Conservation (phyloP, 2,797 vertebrate genomes). For the Myiothlypis chrysogaster region DNA sequence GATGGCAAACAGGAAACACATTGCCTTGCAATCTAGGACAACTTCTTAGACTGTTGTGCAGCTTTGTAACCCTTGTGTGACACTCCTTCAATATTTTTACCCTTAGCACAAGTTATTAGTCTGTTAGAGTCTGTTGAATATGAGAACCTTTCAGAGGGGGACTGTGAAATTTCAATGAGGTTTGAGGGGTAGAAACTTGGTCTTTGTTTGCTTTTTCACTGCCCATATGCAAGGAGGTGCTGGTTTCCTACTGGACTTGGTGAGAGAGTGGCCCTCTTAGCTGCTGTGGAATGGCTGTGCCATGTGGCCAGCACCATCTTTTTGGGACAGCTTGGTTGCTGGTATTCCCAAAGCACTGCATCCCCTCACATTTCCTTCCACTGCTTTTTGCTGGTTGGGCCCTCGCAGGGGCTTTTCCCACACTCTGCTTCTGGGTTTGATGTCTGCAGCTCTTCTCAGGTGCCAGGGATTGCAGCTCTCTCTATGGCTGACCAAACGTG, state of each 20-base stretch:
- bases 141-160: background rate
- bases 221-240: background rate
- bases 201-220: background rate
- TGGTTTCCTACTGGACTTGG: background rate
- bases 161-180: background rate
- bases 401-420: background rate
- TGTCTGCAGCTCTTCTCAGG: background rate
- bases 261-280: background rate
- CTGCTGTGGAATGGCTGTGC: background rate
- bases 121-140: background rate
- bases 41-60: background rate
- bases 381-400: background rate
- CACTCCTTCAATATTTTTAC: background rate
- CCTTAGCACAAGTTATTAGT: background rate
- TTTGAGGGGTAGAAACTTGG: background rate
- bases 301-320: background rate
- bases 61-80: background rate
- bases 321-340: background rate
- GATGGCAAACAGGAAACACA: background rate
- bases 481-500: fast-evolving
- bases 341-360: background rate
- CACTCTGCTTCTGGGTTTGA: background rate
- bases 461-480: fast-evolving
- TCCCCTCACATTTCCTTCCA: background rate
- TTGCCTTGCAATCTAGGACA: background rate